These are phyloP conservation scores for Synanthedon myopaeformis DNA, from an alignment of 2,888 invertebrate genomes.

Conservation along the genomic window DNA sequence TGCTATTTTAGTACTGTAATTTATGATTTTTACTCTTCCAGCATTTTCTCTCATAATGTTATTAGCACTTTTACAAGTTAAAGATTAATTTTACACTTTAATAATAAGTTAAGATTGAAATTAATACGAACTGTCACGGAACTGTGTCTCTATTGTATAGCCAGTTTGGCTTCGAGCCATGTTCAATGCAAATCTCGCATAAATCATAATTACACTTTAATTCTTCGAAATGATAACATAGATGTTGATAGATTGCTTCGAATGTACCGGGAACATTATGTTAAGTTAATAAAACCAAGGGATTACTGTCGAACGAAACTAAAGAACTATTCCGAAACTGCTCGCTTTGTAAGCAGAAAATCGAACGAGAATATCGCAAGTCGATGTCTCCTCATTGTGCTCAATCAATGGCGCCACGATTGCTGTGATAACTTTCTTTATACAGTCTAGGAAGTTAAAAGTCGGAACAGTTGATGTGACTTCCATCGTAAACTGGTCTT, in stretches of 20 bases:
- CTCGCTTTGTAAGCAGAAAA: slow-evolving; percentile 59
- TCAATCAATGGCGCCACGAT: slow-evolving; percentile 63
- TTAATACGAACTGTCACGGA: slow-evolving; percentile 55
- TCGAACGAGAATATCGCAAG: slow-evolving; percentile 58
- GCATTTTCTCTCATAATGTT: too few species aligned
- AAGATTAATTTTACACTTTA: too few species aligned
- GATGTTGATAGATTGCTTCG: slow-evolving; percentile 31
- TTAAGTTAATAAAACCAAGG: slow-evolving; percentile 18
- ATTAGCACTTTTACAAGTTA: too few species aligned
- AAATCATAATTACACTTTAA: slow-evolving; percentile 52
- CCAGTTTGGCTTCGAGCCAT: slow-evolving; percentile 46
- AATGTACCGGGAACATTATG: background rate
- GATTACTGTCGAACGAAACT: slow-evolving; percentile 29
- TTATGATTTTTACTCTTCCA: too few species aligned
- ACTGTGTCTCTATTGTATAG: slow-evolving; percentile 59
- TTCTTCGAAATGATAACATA: slow-evolving; percentile 39
- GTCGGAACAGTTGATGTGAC: slow-evolving; percentile 33
- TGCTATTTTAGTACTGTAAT: too few species aligned
- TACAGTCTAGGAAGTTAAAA: slow-evolving; percentile 45
- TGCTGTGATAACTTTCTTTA: slow-evolving; percentile 57
- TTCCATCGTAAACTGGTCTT: slow-evolving; percentile 22
- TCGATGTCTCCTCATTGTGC: slow-evolving; percentile 59
- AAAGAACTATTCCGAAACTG: slow-evolving; percentile 26
- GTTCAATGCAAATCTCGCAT: slow-evolving; percentile 44
- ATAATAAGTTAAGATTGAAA: slow-evolving; percentile 18